Conservation (phyloP, 2,888 invertebrate genomes). For the Hemicrepidius hirtus region DNA sequence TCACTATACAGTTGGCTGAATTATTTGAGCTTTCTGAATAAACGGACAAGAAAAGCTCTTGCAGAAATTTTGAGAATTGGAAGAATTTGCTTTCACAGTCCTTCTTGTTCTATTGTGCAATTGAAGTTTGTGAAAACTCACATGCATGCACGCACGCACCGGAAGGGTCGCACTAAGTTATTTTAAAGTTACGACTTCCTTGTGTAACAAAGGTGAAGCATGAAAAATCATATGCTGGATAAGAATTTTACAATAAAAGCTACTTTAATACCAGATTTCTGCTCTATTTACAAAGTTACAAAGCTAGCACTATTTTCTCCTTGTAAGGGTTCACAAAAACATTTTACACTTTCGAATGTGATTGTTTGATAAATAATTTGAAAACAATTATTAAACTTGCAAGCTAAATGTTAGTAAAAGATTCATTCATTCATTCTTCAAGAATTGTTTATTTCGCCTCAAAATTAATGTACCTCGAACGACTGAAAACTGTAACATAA, state of each 20-base stretch:
- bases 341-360: too few species aligned
- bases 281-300: too few species aligned
- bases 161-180: background rate
- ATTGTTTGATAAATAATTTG: too few species aligned
- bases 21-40: too few species aligned
- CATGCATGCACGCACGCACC: background rate
- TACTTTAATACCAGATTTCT: background rate
- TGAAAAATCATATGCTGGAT: too few species aligned
- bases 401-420: too few species aligned
- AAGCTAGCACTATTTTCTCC: too few species aligned
- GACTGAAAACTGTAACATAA: background rate
- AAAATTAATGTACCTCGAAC: background rate
- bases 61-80: conserved; percentile 11
- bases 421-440: background rate
- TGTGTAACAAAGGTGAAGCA: background rate
- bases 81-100: conserved; percentile 24
- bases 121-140: conserved; percentile 11
- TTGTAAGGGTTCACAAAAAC: too few species aligned
- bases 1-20: too few species aligned
- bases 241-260: background rate
- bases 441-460: background rate
- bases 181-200: conserved; percentile 3
- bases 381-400: too few species aligned
- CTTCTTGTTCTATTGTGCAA: conserved; percentile 5
- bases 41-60: too few species aligned